These are phyloP conservation scores for Sphyrna mokarran DNA, from an alignment of 2,113 vertebrate species.

Conservation along the genomic window DNA sequence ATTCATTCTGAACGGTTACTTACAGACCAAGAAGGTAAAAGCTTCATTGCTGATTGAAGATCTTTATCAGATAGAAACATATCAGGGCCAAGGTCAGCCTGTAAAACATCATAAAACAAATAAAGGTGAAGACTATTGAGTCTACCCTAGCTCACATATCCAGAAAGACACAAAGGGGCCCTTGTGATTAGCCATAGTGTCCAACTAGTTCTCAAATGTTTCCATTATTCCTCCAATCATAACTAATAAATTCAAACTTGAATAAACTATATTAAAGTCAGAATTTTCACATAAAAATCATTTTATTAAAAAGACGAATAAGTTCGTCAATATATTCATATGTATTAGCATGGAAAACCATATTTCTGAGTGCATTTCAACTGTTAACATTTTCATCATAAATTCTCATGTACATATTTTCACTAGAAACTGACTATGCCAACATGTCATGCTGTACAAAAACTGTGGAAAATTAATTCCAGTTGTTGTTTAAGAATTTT, in stretches of 20 bases:
- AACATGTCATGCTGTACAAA: background rate
- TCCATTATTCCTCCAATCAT: background rate
- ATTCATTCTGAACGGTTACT: constrained; percentile 48
- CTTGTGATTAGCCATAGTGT: background rate
- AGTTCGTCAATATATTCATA: background rate
- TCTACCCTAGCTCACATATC: background rate
- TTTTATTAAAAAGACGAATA: background rate
- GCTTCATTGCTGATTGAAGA: constrained; percentile 83
- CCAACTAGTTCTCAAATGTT: background rate
- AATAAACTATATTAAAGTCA: background rate
- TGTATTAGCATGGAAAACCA: background rate
- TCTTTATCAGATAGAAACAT: constrained; percentile 93
- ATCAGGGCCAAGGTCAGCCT: constrained; percentile 95
- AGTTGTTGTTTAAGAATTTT: background rate
- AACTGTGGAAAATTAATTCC: background rate
- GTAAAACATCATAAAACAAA: constrained; percentile 41
- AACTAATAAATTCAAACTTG: background rate
- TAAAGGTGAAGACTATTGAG: background rate
- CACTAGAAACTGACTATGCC: background rate
- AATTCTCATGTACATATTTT: background rate
- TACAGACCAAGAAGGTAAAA: constrained; percentile 77
- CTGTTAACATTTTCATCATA: background rate
- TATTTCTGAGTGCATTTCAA: background rate
- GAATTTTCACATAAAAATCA: background rate
- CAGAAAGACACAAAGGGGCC: background rate